Base-by-base conservation (phyloP, 2,888 invertebrate genomes). In the Synergus laeviventris region DNA sequence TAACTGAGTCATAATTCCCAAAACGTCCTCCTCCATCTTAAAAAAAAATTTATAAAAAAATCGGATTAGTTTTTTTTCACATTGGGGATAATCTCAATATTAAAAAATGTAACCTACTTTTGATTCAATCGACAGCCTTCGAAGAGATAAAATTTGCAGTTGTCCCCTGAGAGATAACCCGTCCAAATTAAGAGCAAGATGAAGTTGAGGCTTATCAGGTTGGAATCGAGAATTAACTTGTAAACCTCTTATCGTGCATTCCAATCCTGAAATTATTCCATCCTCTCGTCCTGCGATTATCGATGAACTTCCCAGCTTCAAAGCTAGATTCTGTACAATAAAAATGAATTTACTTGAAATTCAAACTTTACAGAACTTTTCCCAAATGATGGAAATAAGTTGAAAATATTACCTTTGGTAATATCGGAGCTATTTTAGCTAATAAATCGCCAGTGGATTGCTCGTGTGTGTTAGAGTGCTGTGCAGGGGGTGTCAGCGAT, bases 271-370 rank as follows among this genome's bases (percentile, higher is more conserved):
- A 84, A 94, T 93, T 3, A 94, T 93, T 5, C 88, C 86, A 83
- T 93, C 93, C 86, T 94, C 95, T 85, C 94, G 93, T 14, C 94
- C 93, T 60, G 95, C 95, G 61, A 93, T 93, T 77, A 96, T 91
- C 39, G 93, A 94, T 0, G 95, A 95, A 82, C 94, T 93, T 85
- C 96, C 95, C 84, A 96, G 93, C 91, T 94, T 95, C 84, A 96
- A 92, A 86, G 93, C 94, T 88, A 96, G 94, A 91, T 94, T 95
- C 95, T 95, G 39, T 9, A 1, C 1, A 7, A 9, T 91, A 54
- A 93, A 92, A 81, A 74, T 56, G 24, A 49, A 38, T 80, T 74
- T 76, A 75, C 11, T 62, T 38, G 78, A 78, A 61, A 73, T 36
- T 11, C 49, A 31, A 42, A n/a, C 64, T 70, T 21, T 59, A 70